Conservation (phyloP, 2,113 vertebrate genomes). For the zebrafish (Danio rerio) region DNA sequence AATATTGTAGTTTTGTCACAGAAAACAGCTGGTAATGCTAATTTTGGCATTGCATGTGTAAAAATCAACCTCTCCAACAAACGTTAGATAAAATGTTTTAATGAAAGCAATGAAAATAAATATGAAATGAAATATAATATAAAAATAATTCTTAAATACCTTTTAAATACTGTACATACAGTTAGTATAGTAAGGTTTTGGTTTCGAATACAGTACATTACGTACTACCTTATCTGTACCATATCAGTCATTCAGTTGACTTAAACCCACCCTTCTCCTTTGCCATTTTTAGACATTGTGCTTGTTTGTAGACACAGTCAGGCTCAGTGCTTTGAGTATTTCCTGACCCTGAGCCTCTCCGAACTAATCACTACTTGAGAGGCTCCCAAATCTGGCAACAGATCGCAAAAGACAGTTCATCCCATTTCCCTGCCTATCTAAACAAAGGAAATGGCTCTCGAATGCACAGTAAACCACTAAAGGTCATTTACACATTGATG, state of each 20-base stretch:
- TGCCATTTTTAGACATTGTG: background rate
- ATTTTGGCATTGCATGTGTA: too few relatives aligned
- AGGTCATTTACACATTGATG: background rate
- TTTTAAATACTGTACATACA: constrained; percentile 13
- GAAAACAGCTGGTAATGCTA: too few relatives aligned
- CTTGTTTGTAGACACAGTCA: background rate
- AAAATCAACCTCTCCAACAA: background rate
- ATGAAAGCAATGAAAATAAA: constrained; percentile 39
- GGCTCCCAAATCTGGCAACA: background rate
- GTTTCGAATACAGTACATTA: background rate
- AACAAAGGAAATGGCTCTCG: constrained; percentile 55
- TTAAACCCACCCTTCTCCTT: background rate
- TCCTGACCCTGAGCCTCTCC: constrained; percentile 9
- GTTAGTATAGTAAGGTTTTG: background rate
- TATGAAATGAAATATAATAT: constrained; percentile 16
- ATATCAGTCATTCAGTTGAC: background rate
- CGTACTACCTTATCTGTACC: background rate
- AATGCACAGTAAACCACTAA: constrained; percentile 60
- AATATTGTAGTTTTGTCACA: too few relatives aligned
- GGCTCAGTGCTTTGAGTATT: background rate
- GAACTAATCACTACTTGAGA: constrained; percentile 22
- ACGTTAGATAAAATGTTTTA: background rate
- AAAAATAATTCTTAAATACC: constrained; percentile 38
- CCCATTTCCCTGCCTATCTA: constrained; percentile 64
- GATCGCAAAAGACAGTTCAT: constrained; percentile 31